Evolutionary conservation across 2,888 invertebrate species (phyloP), one percentile per base, ranked within the genome.

Genomic region (Nomada flava): DNA sequence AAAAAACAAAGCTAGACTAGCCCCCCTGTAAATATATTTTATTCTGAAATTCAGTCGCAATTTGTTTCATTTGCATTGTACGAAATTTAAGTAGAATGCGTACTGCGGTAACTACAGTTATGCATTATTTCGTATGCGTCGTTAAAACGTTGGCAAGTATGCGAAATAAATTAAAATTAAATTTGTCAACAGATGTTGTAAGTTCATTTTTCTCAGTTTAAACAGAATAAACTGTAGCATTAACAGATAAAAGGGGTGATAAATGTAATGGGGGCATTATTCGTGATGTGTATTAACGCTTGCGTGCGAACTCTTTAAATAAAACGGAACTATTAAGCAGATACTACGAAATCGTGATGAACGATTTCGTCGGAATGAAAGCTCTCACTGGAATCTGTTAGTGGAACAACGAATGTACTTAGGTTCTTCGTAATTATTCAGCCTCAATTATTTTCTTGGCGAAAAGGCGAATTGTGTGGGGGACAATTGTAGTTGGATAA

Each of bases 261-360:
- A 62, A 13, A 47, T 36, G 13, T 13, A 42, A 72, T 42, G 52
- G 26, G 60, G 36, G 60, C 52, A 60, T 60, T 47, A 64, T 53
- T 44, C 62, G 18, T 9, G 2, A 23, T 47, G 42, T 26, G 23
- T n/a, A 26, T 2, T 42, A 52, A 44, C 23, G 52, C 13, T 52
- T 20, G 44, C 57, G 70, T 60, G 47, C 68, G 13, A 52, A 50
- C 36, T 62, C 26, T 52, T 15, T 20, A 20, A 29, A 29, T 20
- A 7, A 29, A 50, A 50, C 13, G 2, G 20, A 23, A 53, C 23
- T n/a, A 18, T 29, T 52, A 44, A 57, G 57, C 26, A 59, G 76
- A 47, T 65, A 65, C 50, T 52, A 11, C 44, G 59, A 59, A 57
- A 44, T 55, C 10, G 50, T 52, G 67, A 77, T 62, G 47, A 59